A percentile compares a stretch with the other conserved stretches of the same genome.
phyloP scores from a whole-genome alignment of 2,888 invertebrate genomes.

The Andrena marginata region DNA sequence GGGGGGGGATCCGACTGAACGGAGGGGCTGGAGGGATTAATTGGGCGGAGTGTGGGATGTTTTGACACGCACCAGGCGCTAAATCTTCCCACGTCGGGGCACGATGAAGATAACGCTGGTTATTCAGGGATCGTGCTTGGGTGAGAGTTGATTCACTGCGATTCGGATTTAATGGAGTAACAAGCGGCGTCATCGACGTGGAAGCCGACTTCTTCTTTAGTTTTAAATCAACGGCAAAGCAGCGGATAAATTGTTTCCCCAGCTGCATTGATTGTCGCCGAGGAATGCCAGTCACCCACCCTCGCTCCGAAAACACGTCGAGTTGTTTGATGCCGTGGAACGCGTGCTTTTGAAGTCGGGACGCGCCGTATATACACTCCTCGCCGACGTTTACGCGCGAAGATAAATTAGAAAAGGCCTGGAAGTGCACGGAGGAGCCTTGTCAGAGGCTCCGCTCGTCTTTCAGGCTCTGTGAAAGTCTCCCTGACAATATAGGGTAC shows the following conservation, averaged over 20 bases:
- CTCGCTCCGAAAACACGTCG: neutral
- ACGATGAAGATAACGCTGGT: too few species aligned
- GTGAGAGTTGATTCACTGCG: too few species aligned
- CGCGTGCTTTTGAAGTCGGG: neutral
- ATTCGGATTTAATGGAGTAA: too few species aligned
- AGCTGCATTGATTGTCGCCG: neutral
- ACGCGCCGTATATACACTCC: neutral
- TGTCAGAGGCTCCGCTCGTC: constrained; percentile 6
- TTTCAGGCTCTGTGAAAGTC: constrained; percentile 9
- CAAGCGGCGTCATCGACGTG: neutral
- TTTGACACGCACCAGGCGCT: too few species aligned
- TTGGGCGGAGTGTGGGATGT: too few species aligned
- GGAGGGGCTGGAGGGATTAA: too few species aligned
- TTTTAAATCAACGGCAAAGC: too few species aligned
- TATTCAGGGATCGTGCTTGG: too few species aligned
- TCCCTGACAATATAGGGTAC: constrained; percentile 26
- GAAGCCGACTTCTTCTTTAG: neutral
- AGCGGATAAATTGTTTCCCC: neutral
- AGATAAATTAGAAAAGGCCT: constrained; percentile 18
- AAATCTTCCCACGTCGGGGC: too few species aligned
- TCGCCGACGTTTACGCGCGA: neutral
- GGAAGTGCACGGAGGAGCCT: neutral
- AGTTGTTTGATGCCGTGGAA: neutral
- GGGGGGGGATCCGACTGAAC: too few species aligned
- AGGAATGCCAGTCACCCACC: neutral